Percentiles rank a stretch among this genome's conserved stretches.
Evolutionary conservation across 2,888 invertebrate species (phyloP).

Genomic region (Chirona hameri): DNA sequence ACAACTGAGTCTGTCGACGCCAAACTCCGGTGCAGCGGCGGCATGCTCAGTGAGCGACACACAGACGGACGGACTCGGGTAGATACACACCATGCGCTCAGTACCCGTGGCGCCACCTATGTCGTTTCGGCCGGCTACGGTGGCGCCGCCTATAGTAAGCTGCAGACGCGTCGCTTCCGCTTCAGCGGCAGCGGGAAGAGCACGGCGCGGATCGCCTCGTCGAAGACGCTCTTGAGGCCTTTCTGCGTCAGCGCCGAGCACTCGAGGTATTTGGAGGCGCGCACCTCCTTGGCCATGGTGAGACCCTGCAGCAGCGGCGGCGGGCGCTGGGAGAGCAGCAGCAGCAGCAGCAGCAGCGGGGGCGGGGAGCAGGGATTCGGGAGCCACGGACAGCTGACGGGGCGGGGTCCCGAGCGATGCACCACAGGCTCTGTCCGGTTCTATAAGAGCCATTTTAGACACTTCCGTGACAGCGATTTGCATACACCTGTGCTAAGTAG

Average conservation of each 20-base stretch:
- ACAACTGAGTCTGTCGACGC: too few relatives aligned
- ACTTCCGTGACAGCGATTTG: too few relatives aligned
- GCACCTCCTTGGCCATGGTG: slow-evolving; percentile 94
- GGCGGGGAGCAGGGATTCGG: not conserved
- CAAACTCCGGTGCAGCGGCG: too few relatives aligned
- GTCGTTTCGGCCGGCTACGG: not conserved
- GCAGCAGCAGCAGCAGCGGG: not conserved
- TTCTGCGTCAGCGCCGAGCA: slow-evolving; percentile 97
- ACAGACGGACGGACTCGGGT: not conserved
- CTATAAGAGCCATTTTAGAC: too few relatives aligned
- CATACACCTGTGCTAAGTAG: too few relatives aligned
- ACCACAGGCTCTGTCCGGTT: too few relatives aligned
- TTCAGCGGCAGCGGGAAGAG: slow-evolving; percentile 82
- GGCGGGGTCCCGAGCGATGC: too few relatives aligned
- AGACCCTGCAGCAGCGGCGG: slow-evolving; percentile 61
- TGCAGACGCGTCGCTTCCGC: not conserved
- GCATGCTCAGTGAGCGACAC: not conserved
- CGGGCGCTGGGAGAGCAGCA: not conserved
- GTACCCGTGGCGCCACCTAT: not conserved
- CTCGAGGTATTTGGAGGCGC: slow-evolving; percentile 95
- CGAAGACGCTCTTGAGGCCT: slow-evolving; percentile 93
- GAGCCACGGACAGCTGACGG: not conserved
- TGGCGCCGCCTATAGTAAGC: slow-evolving; percentile 7
- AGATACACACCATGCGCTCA: not conserved
- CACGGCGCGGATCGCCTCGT: slow-evolving; percentile 98